Evolutionary conservation across 2,888 invertebrate species (phyloP).

Genomic region (Artemia sp.): DNA sequence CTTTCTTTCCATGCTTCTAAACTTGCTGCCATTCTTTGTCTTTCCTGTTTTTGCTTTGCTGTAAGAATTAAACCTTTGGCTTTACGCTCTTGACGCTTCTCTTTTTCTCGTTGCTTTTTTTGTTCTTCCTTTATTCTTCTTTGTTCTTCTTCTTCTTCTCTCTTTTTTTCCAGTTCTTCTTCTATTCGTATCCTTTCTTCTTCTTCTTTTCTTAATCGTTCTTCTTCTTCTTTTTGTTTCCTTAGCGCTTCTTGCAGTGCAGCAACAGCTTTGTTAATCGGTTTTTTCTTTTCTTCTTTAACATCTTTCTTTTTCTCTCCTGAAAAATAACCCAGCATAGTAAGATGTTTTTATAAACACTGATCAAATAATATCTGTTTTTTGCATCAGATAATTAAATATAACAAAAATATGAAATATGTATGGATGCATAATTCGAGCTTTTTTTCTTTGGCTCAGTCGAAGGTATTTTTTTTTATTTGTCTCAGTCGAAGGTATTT

Average conservation of each 20-base stretch:
- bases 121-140: conserved; percentile 41
- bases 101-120: conserved; percentile 80
- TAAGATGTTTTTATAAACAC: too few species aligned
- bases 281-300: conserved; percentile 40
- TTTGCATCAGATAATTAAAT: too few species aligned
- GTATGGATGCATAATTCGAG: too few species aligned
- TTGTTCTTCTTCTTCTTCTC: conserved; percentile 42
- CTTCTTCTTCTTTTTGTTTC: conserved; percentile 75
- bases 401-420: too few species aligned
- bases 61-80: conserved; percentile 90
- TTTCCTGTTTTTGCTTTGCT: conserved; percentile 79
- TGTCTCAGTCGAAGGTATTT: too few species aligned
- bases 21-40: conserved; percentile 70
- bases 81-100: conserved; percentile 75
- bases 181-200: conserved; percentile 57
- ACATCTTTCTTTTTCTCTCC: conserved; percentile 29
- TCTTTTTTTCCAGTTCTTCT: conserved; percentile 48
- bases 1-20: conserved; percentile 73
- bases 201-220: conserved; percentile 50
- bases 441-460: too few species aligned
- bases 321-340: conserved; percentile 15
- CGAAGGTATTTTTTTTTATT: too few species aligned
- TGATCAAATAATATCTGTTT: too few species aligned
- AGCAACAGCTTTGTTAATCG: conserved; percentile 66
- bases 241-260: conserved; percentile 84